Conservation (phyloP, 2,113 vertebrate genomes). For the Heliornis fulica region DNA sequence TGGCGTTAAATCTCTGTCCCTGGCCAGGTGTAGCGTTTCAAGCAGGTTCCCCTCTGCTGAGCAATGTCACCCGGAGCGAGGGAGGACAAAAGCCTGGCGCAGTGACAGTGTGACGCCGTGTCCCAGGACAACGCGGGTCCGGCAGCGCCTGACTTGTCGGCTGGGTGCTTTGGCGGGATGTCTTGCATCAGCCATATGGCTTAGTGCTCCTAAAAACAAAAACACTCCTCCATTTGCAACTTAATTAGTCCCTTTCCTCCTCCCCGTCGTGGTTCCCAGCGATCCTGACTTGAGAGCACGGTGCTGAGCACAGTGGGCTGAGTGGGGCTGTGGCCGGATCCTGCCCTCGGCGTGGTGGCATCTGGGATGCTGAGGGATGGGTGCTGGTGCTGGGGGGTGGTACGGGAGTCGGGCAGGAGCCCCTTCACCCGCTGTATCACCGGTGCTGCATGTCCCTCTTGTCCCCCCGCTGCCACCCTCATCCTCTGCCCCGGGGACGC, state of each 20-base stretch:
- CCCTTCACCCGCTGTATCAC: not conserved
- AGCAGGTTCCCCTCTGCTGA: conserved; percentile 7
- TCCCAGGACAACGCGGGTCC: not conserved
- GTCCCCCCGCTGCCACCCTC: not conserved
- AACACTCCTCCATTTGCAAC: not conserved
- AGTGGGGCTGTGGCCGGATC: fast-evolving
- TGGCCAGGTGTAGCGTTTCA: not conserved
- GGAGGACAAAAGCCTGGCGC: not conserved
- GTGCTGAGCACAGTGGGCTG: not conserved
- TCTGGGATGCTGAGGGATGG: not conserved
- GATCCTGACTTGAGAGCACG: fast-evolving
- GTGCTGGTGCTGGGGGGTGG: fast-evolving
- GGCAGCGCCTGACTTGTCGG: not conserved
- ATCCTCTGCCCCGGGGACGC: not conserved
- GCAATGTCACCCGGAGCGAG: not conserved
- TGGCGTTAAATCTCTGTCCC: not conserved
- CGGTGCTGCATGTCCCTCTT: not conserved
- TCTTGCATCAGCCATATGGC: not conserved
- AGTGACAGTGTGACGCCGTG: not conserved
- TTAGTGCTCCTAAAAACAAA: not conserved
- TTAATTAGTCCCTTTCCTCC: conserved; percentile 5
- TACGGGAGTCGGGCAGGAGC: not conserved
- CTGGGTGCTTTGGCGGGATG: not conserved
- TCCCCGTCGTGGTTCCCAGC: not conserved
- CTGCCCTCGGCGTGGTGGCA: fast-evolving